A percentile compares a stretch with the other conserved stretches of the same genome.
Conservation (phyloP, 2,797 vertebrate species). For the Kryptopterus vitreolus region DNA sequence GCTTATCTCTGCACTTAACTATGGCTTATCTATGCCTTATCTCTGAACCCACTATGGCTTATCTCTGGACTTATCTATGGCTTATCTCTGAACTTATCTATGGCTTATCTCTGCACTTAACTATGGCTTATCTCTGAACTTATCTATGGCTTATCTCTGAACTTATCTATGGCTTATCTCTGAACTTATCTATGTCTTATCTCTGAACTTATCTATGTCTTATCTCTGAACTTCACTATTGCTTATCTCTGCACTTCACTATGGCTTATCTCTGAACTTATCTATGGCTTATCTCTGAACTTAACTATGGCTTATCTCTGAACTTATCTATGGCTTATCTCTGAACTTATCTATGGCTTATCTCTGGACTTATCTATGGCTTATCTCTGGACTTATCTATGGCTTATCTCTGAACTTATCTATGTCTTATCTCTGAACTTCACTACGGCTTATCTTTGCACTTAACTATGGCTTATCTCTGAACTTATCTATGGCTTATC, state of each 20-base stretch:
- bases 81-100: no score
- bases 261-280: no score
- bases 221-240: background rate
- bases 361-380: background rate
- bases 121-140: no score
- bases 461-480: background rate
- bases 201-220: slow-evolving; percentile 6
- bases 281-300: background rate
- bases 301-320: no score
- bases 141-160: background rate
- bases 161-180: slow-evolving; percentile 21
- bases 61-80: background rate
- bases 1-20: background rate
- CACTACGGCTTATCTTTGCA: no score
- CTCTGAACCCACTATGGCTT: no score
- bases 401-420: no score
- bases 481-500: slow-evolving; percentile 13
- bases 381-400: background rate
- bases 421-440: background rate
- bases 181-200: no score
- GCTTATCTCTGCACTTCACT: background rate
- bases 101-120: background rate
- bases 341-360: slow-evolving; percentile 6
- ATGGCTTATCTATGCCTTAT: no score
- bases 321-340: no score